phyloP scores from a whole-genome alignment of 2,113 vertebrate species.

The Forbesichthys agassizii region DNA sequence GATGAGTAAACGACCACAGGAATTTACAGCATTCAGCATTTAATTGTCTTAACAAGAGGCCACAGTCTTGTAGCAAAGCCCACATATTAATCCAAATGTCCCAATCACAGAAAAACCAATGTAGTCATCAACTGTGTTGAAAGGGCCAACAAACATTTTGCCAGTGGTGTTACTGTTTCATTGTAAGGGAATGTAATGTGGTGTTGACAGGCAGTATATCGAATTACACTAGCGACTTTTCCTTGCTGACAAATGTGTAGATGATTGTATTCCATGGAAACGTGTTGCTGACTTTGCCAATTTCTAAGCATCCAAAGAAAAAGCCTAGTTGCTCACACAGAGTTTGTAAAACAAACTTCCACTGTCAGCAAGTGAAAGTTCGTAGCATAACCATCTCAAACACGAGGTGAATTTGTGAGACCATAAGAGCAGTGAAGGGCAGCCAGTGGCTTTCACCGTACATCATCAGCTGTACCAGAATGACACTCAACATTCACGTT shows the following conservation, averaged over 20 bases:
- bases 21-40: slow-evolving; percentile 12
- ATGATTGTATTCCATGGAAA: not conserved
- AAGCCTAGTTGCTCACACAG: too few relatives aligned
- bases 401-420: slow-evolving; percentile 16
- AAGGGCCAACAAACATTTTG: slow-evolving; percentile 26
- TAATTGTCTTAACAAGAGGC: slow-evolving; percentile 52
- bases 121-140: slow-evolving; percentile 35
- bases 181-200: slow-evolving; percentile 49
- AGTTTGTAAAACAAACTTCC: not conserved
- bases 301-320: not conserved
- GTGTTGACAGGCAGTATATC: slow-evolving; percentile 62
- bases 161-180: slow-evolving; percentile 64
- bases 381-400: too few relatives aligned
- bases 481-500: slow-evolving; percentile 29
- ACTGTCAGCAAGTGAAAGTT: not conserved
- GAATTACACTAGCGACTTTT: slow-evolving; percentile 33
- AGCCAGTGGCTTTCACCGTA: slow-evolving; percentile 11
- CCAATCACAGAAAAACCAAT: slow-evolving; percentile 53
- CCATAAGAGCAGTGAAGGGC: slow-evolving; percentile 27
- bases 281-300: not conserved
- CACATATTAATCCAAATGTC: slow-evolving; percentile 49
- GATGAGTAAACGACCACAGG: slow-evolving; percentile 28
- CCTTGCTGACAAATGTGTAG: not conserved
- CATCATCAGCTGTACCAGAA: slow-evolving; percentile 44
- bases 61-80: slow-evolving; percentile 25